phyloP scores from a whole-genome alignment of 2,113 vertebrate species.

The Anser cygnoides region DNA sequence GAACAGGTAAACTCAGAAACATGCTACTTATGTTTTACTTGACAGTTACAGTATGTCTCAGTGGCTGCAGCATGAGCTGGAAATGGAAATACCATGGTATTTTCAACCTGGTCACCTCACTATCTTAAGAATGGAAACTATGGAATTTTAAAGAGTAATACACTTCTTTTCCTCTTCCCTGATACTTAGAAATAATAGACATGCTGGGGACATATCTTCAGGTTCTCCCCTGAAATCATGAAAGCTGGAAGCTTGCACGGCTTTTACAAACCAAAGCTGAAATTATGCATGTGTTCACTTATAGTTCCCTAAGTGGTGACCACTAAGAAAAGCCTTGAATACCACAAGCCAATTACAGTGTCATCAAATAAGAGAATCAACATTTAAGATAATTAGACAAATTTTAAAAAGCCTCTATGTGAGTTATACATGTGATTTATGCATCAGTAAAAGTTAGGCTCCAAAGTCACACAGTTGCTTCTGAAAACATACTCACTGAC shows the following conservation, averaged over 20 bases:
- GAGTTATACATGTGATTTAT: background rate
- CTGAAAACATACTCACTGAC: constrained; percentile 32
- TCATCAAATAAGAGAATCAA: background rate
- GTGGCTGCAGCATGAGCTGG: background rate
- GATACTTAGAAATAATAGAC: background rate
- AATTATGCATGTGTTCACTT: background rate
- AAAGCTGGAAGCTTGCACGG: background rate
- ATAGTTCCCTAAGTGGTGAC: background rate
- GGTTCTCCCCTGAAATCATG: background rate
- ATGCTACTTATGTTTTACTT: background rate
- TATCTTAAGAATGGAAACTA: background rate
- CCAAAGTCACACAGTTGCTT: constrained; percentile 1
- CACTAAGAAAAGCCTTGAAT: background rate
- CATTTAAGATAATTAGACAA: background rate
- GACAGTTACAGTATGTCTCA: background rate
- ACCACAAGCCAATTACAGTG: background rate
- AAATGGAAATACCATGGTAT: background rate
- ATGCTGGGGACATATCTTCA: background rate
- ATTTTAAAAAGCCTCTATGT: background rate
- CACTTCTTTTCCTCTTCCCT: background rate
- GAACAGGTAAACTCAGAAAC: background rate
- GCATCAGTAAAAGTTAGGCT: constrained; percentile 4
- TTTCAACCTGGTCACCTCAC: background rate
- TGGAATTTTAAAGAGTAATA: background rate
- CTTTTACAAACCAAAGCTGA: background rate